Evolutionary conservation across 2,797 vertebrate genomes (phyloP).

Genomic region (Megaceryle alcyon): DNA sequence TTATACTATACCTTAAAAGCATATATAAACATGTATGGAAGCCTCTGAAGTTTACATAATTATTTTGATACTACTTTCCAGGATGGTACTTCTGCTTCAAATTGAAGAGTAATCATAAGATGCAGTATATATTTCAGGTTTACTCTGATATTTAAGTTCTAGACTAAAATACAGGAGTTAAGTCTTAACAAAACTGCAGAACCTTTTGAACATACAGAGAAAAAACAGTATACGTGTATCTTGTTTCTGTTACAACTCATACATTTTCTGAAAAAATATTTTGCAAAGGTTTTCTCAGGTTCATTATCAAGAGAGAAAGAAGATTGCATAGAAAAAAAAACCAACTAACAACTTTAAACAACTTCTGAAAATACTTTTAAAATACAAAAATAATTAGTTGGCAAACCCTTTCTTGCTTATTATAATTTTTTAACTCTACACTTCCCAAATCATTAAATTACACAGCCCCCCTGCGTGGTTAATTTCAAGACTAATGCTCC

Average conservation of each 20-base stretch:
- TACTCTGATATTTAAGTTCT: not conserved
- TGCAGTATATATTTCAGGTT: not conserved
- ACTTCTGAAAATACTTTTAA: not conserved
- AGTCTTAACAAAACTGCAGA: not conserved
- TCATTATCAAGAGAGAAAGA: not conserved
- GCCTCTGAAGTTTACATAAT: not conserved
- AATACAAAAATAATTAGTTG: not conserved
- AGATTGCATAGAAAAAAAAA: not conserved
- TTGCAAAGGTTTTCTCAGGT: not conserved
- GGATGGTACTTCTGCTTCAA: not conserved
- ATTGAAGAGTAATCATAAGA: not conserved
- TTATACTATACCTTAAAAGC: not conserved
- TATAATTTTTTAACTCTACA: not conserved
- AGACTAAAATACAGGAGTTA: not conserved
- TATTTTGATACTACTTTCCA: not conserved
- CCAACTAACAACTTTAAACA: not conserved
- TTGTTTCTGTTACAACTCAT: not conserved
- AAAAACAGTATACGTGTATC: not conserved
- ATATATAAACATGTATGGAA: not conserved
- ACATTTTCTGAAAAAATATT: not conserved
- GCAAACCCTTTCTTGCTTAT: not conserved
- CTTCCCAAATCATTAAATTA: not conserved
- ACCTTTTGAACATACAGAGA: not conserved
- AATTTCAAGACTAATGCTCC: not conserved
- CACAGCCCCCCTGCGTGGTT: not conserved